Evolutionary conservation across 2,888 invertebrate genomes (phyloP).

Genomic region (Trimorus sp.): DNA sequence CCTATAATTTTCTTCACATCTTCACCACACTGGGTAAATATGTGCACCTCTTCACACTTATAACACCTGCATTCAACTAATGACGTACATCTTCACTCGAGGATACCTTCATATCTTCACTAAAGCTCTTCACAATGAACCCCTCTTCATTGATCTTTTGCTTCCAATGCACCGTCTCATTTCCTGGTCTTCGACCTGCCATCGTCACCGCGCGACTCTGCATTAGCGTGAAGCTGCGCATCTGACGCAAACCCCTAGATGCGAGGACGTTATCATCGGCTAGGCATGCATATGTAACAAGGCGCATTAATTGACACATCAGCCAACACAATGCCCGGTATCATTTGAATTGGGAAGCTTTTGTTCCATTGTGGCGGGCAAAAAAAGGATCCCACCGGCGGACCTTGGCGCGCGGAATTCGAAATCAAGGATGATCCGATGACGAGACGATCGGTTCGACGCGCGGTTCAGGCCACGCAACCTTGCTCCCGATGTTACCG

Average conservation of each 20-base stretch:
- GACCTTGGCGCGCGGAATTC: conserved; percentile 62
- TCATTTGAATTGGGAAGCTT: conserved; percentile 60
- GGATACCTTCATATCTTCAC: too few species aligned
- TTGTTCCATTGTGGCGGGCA: conserved; percentile 56
- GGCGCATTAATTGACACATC: conserved; percentile 57
- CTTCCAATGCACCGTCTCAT: too few species aligned
- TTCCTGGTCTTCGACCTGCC: too few species aligned
- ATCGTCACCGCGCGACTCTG: too few species aligned
- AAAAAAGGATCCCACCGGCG: conserved; percentile 48
- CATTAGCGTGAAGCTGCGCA: background rate
- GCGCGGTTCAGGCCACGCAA: conserved; percentile 47
- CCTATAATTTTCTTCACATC: too few species aligned
- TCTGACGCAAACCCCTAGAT: conserved; percentile 39
- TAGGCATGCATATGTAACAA: conserved; percentile 46
- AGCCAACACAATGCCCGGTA: conserved; percentile 54
- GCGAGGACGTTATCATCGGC: conserved; percentile 26
- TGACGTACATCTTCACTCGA: too few species aligned
- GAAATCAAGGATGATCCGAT: conserved; percentile 62
- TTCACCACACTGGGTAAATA: too few species aligned
- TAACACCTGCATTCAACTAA: too few species aligned
- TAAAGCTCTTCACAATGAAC: too few species aligned
- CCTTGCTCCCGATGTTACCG: conserved; percentile 76
- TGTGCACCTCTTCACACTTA: too few species aligned
- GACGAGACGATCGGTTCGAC: conserved; percentile 45
- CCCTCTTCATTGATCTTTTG: too few species aligned